phyloP scores from a whole-genome alignment of 2,888 invertebrate genomes.

The Drosophila subsilvestris region DNA sequence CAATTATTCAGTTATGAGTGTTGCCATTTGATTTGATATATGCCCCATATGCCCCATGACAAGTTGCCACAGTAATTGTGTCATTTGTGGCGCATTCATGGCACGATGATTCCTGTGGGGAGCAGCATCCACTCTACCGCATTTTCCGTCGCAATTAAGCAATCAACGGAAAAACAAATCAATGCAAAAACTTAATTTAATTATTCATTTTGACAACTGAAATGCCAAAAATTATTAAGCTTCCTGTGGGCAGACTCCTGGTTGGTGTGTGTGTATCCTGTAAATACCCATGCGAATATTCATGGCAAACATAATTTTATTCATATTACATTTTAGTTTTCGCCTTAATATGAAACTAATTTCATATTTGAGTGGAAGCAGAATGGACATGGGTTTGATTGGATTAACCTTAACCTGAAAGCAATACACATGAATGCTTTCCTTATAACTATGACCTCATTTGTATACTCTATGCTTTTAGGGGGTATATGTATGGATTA shows the following conservation, averaged over 20 bases:
- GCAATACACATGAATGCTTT: neutral
- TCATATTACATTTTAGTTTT: slow-evolving; percentile 1
- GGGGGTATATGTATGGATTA: no score
- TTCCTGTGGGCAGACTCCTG: neutral
- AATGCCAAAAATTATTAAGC: neutral
- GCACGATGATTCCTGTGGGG: slow-evolving; percentile 13
- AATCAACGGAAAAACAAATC: slow-evolving; percentile 5
- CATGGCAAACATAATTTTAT: slow-evolving; percentile 11
- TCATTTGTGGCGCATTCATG: slow-evolving; percentile 41
- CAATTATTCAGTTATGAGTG: slow-evolving; percentile 76
- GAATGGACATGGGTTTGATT: neutral
- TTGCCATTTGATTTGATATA: slow-evolving; percentile 61
- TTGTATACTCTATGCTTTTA: neutral
- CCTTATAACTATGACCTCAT: neutral
- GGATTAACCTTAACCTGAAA: slow-evolving; percentile 4
- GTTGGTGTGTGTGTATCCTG: neutral
- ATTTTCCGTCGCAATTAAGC: slow-evolving; percentile 21
- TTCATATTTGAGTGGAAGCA: slow-evolving; percentile 17
- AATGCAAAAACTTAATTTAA: slow-evolving; percentile 26
- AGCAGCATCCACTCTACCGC: slow-evolving; percentile 2
- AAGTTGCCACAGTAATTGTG: slow-evolving; percentile 46
- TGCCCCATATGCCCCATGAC: slow-evolving; percentile 45
- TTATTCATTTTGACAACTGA: slow-evolving; percentile 29
- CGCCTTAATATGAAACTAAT: slow-evolving; percentile 22
- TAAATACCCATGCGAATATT: slow-evolving; percentile 6